These are phyloP conservation scores for Lepilemur ruficaudatus DNA, from an alignment of 2,797 vertebrate species.

Conservation along the genomic window DNA sequence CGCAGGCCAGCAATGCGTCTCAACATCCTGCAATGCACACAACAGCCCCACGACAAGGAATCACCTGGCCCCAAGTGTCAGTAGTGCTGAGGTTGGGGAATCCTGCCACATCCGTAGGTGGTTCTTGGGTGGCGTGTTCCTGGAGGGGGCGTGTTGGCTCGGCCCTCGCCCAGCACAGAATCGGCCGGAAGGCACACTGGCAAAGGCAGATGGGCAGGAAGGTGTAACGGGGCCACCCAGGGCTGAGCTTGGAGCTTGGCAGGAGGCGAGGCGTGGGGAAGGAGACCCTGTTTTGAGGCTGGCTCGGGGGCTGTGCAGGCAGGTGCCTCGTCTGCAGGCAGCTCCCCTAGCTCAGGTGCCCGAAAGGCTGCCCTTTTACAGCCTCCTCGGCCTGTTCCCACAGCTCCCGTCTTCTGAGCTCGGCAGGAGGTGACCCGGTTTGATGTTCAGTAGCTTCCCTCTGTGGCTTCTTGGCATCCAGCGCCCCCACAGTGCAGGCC, in stretches of 20 bases:
- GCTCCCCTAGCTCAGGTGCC: background rate
- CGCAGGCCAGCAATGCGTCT: background rate
- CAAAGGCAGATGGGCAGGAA: background rate
- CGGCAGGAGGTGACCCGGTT: background rate
- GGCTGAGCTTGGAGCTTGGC: background rate
- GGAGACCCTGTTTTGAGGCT: background rate
- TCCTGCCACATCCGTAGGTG: accelerated
- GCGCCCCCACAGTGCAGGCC: background rate
- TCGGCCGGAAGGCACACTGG: background rate
- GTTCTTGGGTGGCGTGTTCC: background rate
- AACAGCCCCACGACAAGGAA: background rate
- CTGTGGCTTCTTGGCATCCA: background rate
- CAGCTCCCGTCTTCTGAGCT: accelerated
- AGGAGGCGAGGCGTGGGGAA: background rate
- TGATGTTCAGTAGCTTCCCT: background rate
- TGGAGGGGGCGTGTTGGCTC: background rate
- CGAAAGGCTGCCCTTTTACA: accelerated
- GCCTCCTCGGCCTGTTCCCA: background rate
- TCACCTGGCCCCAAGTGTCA: background rate
- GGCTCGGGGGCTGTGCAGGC: background rate
- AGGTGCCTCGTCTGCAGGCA: background rate
- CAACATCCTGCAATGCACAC: background rate
- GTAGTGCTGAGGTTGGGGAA: accelerated
- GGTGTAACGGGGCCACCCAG: background rate
- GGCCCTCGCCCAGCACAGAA: background rate